These are phyloP conservation scores for Lutraria rhynchaena DNA, from an alignment of 1,140 invertebrate genomes.

Conservation along the genomic window DNA sequence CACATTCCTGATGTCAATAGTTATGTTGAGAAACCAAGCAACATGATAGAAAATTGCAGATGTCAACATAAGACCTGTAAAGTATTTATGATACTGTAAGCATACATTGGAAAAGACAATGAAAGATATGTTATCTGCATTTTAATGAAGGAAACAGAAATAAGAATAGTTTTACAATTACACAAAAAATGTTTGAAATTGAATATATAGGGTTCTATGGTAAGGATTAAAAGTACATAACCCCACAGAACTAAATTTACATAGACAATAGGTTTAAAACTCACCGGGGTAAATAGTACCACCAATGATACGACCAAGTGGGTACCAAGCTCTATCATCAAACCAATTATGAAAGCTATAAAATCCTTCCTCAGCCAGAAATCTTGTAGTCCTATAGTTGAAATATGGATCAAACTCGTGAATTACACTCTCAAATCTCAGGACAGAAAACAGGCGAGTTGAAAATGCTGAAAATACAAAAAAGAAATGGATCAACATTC, in stretches of 20 bases:
- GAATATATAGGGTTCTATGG: too few species aligned
- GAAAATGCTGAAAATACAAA: conserved; percentile 95
- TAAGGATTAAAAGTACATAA: too few species aligned
- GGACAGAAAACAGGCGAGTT: conserved; percentile 96
- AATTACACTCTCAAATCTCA: conserved; percentile 98
- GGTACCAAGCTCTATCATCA: conserved; percentile 99
- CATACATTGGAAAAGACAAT: neutral
- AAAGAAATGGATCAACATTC: too few species aligned
- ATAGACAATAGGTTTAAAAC: too few species aligned
- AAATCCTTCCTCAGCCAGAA: conserved; percentile 96
- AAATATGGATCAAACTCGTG: conserved; percentile 99
- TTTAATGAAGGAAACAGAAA: too few species aligned
- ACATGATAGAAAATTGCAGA: conserved; percentile 95
- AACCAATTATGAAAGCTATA: conserved; percentile 99
- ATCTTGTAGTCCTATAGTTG: conserved; percentile 98
- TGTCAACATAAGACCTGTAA: conserved; percentile 94
- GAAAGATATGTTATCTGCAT: too few species aligned
- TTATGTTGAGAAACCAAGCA: conserved; percentile 94
- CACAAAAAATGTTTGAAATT: too few species aligned
- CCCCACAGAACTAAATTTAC: too few species aligned
- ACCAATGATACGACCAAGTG: conserved; percentile 95
- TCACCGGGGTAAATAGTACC: conserved; percentile 97
- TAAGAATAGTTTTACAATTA: too few species aligned
- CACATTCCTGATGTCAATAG: conserved; percentile 98
- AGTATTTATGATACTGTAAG: too few species aligned